Evolutionary conservation across 2,797 vertebrate species (phyloP).

Genomic region (Ambastaia sidthimunki): DNA sequence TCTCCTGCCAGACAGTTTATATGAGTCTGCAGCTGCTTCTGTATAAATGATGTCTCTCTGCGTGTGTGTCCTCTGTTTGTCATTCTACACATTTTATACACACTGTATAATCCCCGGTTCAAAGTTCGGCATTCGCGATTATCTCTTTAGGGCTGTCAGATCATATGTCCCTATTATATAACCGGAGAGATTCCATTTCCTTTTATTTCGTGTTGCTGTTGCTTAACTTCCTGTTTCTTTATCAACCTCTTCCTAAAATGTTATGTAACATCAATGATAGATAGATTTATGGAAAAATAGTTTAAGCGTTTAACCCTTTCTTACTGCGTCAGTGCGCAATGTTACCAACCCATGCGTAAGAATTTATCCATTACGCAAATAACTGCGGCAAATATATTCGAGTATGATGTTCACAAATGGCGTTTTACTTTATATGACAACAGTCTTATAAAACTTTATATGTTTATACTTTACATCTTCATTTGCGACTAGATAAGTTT

Average conservation of each 20-base stretch:
- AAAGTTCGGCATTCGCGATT: conserved; percentile 23
- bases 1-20: conserved; percentile 25
- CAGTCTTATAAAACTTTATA: too few relatives aligned
- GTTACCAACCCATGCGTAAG: not conserved
- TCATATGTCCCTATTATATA: conserved; percentile 26
- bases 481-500: conserved; percentile 43
- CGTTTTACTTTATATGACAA: not conserved
- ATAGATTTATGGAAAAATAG: not conserved
- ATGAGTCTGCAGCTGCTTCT: conserved; percentile 31
- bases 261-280: conserved; percentile 12
- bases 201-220: not conserved
- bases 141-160: conserved; percentile 20
- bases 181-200: not conserved
- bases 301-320: not conserved
- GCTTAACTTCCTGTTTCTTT: not conserved
- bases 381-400: not conserved
- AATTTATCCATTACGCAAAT: not conserved
- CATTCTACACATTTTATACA: conserved; percentile 48
- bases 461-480: too few relatives aligned
- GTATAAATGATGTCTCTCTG: conserved; percentile 29
- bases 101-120: conserved; percentile 7
- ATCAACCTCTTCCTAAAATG: not conserved
- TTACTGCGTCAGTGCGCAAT: not conserved
- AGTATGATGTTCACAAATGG: not conserved
- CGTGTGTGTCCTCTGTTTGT: conserved; percentile 43